Evolutionary conservation across 2,113 vertebrate species (phyloP).

Genomic region (Hippopotamus amphibius): DNA sequence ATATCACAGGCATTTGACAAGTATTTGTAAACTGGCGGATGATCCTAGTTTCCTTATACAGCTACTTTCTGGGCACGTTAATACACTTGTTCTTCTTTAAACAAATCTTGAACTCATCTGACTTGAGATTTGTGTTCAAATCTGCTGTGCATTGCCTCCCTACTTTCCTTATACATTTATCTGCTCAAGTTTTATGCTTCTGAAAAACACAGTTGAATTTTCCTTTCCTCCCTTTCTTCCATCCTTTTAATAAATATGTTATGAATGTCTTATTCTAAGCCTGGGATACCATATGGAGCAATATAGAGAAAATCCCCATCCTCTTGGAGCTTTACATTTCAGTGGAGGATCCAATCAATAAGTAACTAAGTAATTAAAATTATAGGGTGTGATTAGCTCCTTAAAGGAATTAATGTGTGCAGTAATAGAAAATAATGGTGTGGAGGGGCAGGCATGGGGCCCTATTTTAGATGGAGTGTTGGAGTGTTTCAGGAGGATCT

Average conservation of each 20-base stretch:
- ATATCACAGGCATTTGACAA: neutral
- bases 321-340: neutral
- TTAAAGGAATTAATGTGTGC: neutral
- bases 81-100: neutral
- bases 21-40: neutral
- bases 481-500: neutral
- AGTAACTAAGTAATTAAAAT: neutral
- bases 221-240: neutral
- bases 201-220: neutral
- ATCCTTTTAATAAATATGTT: neutral
- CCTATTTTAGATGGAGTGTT: neutral
- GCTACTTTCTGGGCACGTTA: neutral
- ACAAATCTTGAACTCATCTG: neutral
- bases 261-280: neutral
- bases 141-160: neutral
- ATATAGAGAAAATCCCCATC: neutral
- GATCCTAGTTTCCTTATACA: neutral
- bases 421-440: neutral
- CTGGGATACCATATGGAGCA: neutral
- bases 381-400: neutral
- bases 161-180: neutral
- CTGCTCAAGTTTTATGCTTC: neutral
- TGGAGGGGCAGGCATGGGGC: neutral
- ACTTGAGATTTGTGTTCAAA: neutral
- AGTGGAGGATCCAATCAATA: neutral